A percentile compares a stretch with the other conserved stretches of the same genome.
phyloP scores from a whole-genome alignment of 2,797 vertebrate species.

The Pseudotriccus pelzelni region DNA sequence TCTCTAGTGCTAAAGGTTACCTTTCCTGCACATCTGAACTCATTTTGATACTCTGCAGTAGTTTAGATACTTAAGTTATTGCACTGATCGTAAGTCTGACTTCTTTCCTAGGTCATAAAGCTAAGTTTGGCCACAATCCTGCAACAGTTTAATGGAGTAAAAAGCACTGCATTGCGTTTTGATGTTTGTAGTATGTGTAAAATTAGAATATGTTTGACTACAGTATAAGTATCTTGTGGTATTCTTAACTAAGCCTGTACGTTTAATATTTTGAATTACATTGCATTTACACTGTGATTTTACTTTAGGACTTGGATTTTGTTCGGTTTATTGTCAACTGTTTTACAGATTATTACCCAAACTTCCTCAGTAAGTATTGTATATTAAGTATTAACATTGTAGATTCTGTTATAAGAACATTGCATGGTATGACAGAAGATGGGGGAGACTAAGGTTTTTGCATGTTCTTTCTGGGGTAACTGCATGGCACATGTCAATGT shows the following conservation, averaged over 20 bases:
- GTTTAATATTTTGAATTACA: not conserved
- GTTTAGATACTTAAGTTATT: not conserved
- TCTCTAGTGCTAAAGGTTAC: not conserved
- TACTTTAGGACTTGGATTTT: slow-evolving; percentile 96
- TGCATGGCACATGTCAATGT: accelerated
- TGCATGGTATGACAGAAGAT: not conserved
- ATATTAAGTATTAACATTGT: not conserved
- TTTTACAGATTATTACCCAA: slow-evolving; percentile 97
- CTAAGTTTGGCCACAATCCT: not conserved
- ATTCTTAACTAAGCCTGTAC: not conserved
- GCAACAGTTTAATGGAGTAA: not conserved
- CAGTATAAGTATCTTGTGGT: not conserved
- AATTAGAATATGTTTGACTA: not conserved
- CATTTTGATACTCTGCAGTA: not conserved
- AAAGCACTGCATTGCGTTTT: not conserved
- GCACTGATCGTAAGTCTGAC: not conserved
- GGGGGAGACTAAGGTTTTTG: not conserved
- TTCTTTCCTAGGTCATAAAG: not conserved
- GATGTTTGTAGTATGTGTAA: not conserved
- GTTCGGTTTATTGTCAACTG: slow-evolving; percentile 93
- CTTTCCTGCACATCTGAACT: not conserved
- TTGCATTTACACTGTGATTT: not conserved
- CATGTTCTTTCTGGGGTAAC: not conserved
- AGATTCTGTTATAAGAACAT: not conserved
- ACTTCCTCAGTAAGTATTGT: slow-evolving; percentile 93